A percentile compares a stretch with the other conserved stretches of the same genome.
These are phyloP conservation scores for Chaetodon trifascialis DNA, from an alignment of 2,113 vertebrate genomes.

Conservation along the genomic window DNA sequence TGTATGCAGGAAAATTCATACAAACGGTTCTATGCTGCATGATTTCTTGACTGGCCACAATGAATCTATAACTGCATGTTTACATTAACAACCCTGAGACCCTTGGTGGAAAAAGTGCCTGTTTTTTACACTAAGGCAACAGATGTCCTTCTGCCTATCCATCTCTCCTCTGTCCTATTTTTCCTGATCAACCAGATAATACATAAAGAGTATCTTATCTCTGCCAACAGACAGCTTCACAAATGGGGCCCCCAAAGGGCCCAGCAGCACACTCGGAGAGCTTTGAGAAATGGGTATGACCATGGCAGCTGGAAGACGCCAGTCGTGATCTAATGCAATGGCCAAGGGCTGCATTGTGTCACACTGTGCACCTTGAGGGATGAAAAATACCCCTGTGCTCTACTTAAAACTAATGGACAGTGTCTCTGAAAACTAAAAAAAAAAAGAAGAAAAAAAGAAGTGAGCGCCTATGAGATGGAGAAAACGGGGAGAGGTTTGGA, in stretches of 20 bases:
- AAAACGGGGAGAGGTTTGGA: slow-evolving; percentile 53
- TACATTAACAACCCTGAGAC: not conserved
- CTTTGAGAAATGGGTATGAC: slow-evolving; percentile 85
- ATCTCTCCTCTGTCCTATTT: slow-evolving; percentile 71
- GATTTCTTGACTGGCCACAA: not conserved
- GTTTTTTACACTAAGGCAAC: slow-evolving; percentile 4
- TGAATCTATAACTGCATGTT: slow-evolving; percentile 15
- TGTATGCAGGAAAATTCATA: not conserved
- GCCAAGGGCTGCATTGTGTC: slow-evolving; percentile 82
- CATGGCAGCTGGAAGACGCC: slow-evolving; percentile 78
- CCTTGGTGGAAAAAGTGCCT: slow-evolving; percentile 21
- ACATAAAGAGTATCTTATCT: slow-evolving; percentile 83
- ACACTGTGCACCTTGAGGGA: slow-evolving; percentile 82
- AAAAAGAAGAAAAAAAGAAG: slow-evolving; percentile 28
- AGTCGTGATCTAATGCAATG: slow-evolving; percentile 83
- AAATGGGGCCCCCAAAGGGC: slow-evolving; percentile 80
- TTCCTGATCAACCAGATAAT: slow-evolving; percentile 81
- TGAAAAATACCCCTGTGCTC: slow-evolving; percentile 80
- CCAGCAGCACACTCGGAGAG: slow-evolving; percentile 70
- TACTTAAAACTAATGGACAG: slow-evolving; percentile 84
- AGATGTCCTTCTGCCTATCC: slow-evolving; percentile 30
- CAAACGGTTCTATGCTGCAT: not conserved
- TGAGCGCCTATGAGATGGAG: slow-evolving; percentile 46
- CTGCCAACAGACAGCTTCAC: slow-evolving; percentile 83
- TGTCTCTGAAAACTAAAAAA: slow-evolving; percentile 73